Conservation (phyloP, 2,797 vertebrate genomes). For the Acomys russatus region DNA sequence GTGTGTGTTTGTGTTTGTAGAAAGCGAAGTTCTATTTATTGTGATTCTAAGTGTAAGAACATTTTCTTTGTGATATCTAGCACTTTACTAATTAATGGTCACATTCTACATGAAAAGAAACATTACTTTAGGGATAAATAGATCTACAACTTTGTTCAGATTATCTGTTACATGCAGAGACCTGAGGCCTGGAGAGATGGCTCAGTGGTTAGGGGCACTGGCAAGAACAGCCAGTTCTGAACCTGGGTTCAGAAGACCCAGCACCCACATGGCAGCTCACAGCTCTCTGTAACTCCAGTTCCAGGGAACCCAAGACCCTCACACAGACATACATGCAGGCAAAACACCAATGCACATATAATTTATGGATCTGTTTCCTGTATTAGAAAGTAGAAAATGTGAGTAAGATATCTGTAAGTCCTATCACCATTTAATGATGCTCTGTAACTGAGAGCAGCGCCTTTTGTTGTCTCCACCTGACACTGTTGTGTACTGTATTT, state of each 20-base stretch:
- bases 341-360: background rate
- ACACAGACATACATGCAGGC: background rate
- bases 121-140: constrained; percentile 38
- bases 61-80: constrained; percentile 9
- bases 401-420: constrained; percentile 43
- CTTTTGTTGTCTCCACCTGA: constrained; percentile 53
- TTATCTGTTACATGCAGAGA: background rate
- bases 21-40: background rate
- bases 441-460: background rate
- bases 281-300: background rate
- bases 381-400: constrained; percentile 67
- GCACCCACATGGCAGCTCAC: background rate
- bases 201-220: background rate
- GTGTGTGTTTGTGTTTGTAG: background rate
- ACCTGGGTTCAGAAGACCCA: background rate
- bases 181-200: background rate
- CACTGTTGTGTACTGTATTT: constrained; percentile 40
- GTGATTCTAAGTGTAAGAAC: constrained; percentile 39
- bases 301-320: background rate
- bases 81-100: constrained; percentile 59
- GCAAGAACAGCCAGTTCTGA: too few relatives aligned
- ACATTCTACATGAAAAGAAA: background rate
- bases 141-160: constrained; percentile 22
- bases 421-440: constrained; percentile 14
- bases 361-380: background rate